Base-by-base conservation (phyloP, 2,888 invertebrate species). In the Phyllotreta striolata region DNA sequence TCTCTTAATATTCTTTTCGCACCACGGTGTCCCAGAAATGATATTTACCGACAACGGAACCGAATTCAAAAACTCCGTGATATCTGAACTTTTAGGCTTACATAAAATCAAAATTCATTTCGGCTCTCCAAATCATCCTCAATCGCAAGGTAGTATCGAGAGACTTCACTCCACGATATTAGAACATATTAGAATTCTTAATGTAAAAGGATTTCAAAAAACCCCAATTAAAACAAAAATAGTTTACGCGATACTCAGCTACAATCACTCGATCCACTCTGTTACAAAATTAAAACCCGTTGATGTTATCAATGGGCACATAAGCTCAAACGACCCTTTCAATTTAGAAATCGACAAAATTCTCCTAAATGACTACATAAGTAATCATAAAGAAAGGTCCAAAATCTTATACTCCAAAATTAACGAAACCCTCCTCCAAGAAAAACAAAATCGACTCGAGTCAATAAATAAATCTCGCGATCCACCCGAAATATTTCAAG, bases 51-150 rank as follows among this genome's bases (percentile, higher is more conserved):
- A 66, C 38, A 59, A 56, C 35, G 66, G 58, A 6, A 64, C 60
- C n/a, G 47, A 64, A 47, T 58, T 66, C 34, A 44, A 64, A 60
- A 64, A 62, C 37, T 12, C 41, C 3, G 14, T 52, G 9, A 38
- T 66, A 8, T 12, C 56, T 52, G 63, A 66, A 38, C 60, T 68
- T 46, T 9, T 47, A 6, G 43, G 41, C 41, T 38, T 59, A 38
- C 61, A 68, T 9, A 68, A 68, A 55, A 68, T 68, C 6, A 7
- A 58, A 12, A 44, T 63, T 14, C 64, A 69, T 46, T 64, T 58
- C 43, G 10, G 41, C 55, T 2, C 9, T 34, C 8, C 24, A 24
- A 24, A 24, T 24, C 56, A 66, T 34, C 69, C 63, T 7, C 38
- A 67, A 2, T 65, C 54, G 8, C 62, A 66, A 40, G 41, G 62